Evolutionary conservation across 2,888 invertebrate species (phyloP), one percentile per base, ranked within the genome.

Genomic region (Synergus umbraculus): DNA sequence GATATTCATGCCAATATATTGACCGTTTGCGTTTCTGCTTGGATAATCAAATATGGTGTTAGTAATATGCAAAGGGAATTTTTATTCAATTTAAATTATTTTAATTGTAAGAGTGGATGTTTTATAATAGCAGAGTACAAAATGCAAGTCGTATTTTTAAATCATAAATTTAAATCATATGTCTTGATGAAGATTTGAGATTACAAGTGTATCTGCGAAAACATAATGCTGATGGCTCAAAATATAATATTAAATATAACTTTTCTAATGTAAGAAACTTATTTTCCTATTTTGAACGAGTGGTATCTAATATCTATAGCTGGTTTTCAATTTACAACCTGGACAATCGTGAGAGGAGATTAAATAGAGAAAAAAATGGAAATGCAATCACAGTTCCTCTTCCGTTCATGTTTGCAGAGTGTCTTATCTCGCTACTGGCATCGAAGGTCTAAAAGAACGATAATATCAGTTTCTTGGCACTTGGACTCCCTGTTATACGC

Each of bases 331-430:
- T 73, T 73, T 73, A 73, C 73, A 73, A 54, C 73, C 15, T 37
- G 54, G 49, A 73, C 73, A 73, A 54, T 73, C 54, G 10, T n/a
- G 54, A 49, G 54, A 37, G n/a, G n/a, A 73, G 73, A 73, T 73
- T 73, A 73, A 73, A 73, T 54, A 49, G 10, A 54, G 49, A 73
- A 73, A 73, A 54, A 54, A 73, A 54, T 49, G 15, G 73, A 73
- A 73, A 73, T 73, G 73, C 73, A 73, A 73, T 73, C 73, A 73
- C 73, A 73, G 73, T 73, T 49, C 73, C 73, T 73, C 73, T 73
- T 73, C 73, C 73, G 37, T 29, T 73, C 73, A 73, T 73, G 73
- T 73, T 73, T 73, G 73, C 73, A 54, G 73, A 73, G 73, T 73
- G 73, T 54, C 49, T 73, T 73, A 73, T 73, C 73, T 73, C 22